Base-by-base conservation (phyloP, 1,140 invertebrate species). In the Oedothorax gibbosus region DNA sequence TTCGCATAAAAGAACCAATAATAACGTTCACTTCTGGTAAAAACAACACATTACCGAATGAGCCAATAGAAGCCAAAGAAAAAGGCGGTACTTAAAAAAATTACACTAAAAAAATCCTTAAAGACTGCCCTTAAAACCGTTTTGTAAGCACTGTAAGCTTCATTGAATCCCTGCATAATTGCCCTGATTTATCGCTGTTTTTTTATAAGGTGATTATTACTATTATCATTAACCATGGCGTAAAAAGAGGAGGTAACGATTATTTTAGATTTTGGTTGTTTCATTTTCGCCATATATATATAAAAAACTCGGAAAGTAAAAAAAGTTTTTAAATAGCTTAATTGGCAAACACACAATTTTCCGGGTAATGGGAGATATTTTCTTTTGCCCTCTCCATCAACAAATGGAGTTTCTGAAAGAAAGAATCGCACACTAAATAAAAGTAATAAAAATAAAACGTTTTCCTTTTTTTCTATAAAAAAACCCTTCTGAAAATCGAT, bases 331-430 rank as follows among this genome's bases (percentile, higher is more conserved):
- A 73, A 73, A 73, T 50, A 60, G 57, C 80, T 82, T 82, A 82
- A 82, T 82, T 82, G 80, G 57, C 80, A 49, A 82, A 82, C 80
- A 71, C 69, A 82, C 69, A 82, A 82, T 82, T 82, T 82, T 82
- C 80, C 66, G 80, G 35, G 80, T 82, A 82, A 82, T 73, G 80
- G 51, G 68, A 11, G 50, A 60, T n/a, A 60, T 35, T 35, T 35
- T 35, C 35, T 35, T 35, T 35, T 35, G 35, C 35, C 35, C 35
- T 35, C 35, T 35, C 35, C 35, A 2, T 35, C 35, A 35, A 35
- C 35, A 35, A 35, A 35, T 35, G 35, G 35, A 35, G 35, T 5
- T 35, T 35, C 35, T 35, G 35, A 35, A 35, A 35, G 35, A 35
- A 35, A 35, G 35, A 35, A 35, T 35, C 35, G 35, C 35, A 35